Conservation (phyloP, 2,113 vertebrate species). For the Prietella phreatophila region DNA sequence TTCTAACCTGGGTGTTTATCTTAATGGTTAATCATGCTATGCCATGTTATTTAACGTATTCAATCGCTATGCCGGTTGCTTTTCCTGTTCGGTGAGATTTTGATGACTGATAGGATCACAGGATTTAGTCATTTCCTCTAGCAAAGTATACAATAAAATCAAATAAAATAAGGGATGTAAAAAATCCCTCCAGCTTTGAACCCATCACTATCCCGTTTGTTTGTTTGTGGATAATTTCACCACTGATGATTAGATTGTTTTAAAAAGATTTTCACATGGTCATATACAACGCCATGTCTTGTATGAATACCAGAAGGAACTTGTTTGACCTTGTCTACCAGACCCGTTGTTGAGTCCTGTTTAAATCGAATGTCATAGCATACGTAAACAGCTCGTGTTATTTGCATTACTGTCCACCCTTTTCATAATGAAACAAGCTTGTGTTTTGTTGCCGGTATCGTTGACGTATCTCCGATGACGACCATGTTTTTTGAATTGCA, state of each 20-base stretch:
- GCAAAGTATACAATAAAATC: neutral
- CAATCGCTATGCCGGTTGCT: neutral
- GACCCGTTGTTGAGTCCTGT: neutral
- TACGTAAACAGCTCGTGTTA: slow-evolving; percentile 25
- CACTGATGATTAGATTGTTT: neutral
- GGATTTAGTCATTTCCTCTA: neutral
- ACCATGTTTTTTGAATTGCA: slow-evolving; percentile 49
- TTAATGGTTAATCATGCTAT: neutral
- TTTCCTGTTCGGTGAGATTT: neutral
- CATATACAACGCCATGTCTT: neutral
- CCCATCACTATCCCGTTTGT: neutral
- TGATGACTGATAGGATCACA: too few species aligned
- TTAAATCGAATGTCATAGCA: neutral
- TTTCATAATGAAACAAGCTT: slow-evolving; percentile 32
- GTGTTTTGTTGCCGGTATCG: neutral
- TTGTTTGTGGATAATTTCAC: neutral
- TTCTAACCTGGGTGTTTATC: neutral
- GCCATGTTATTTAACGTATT: neutral
- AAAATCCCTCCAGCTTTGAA: neutral
- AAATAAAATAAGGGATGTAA: neutral
- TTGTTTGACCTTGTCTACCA: neutral
- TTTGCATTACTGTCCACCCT: slow-evolving; percentile 46
- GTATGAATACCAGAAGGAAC: neutral
- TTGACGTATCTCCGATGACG: slow-evolving; percentile 2
- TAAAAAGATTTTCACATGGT: neutral